Base-by-base conservation (phyloP, 2,888 invertebrate genomes). In the Epinotia bilunana region DNA sequence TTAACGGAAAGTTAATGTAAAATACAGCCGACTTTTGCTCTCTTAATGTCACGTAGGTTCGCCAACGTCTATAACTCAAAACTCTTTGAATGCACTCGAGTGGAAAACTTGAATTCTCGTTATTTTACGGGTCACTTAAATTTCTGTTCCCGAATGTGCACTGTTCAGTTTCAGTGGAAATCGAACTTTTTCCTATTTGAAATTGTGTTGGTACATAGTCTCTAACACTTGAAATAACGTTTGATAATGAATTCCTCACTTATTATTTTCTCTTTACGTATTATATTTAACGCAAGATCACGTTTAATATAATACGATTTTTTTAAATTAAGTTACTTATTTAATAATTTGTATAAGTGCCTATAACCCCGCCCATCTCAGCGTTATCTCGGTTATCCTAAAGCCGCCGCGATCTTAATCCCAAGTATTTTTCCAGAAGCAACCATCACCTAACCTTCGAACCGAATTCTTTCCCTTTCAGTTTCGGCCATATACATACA, bases 1-100 rank as follows among this genome's bases (percentile, higher is more conserved):
- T 87, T 90, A 89, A 87, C 88, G 85, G 77, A 89, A 90, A 90
- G 87, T 90, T 88, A 87, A 87, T 86, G 87, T 87, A 85, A 90
- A 89, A 86, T 87, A 89, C 83, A 86, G 84, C 84, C 83, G 83
- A 88, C 86, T 87, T 71, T 74, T 87, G 83, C 86, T 86, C 84
- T 86, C 87, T 87, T 87, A 87, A 87, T 88, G 87, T 87, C 87
- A 86, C 88, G 86, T 87, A 87, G 84, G 84, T 84, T 83, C 79
- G 82, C 75, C 75, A 75, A 83, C 82, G 85, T 84, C 80, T 86
- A 84, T 86, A 84, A 87, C 79, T 85, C 83, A 84, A 83, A 83
- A 84, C 83, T 82, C 86, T 84, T 83, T 81, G 83, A 83, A 83
- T 80, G 79, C 79, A 77, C 77, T 80, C 81, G 78, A 82, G 83